Conservation (phyloP, 2,113 vertebrate species). For the Theropithecus gelada region DNA sequence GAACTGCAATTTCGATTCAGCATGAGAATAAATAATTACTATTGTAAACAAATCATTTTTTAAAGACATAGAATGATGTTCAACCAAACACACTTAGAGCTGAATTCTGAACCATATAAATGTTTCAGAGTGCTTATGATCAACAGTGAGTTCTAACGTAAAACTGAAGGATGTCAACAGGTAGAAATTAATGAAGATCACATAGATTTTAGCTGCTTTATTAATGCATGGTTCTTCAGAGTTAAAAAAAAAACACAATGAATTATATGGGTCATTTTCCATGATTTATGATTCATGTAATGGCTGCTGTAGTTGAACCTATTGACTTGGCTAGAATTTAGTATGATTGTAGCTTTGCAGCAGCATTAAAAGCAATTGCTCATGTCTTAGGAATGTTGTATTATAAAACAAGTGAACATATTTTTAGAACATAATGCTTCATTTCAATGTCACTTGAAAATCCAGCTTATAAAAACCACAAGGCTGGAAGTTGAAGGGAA, state of each 20-base stretch:
- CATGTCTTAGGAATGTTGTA: slow-evolving; percentile 10
- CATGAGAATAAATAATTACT: slow-evolving; percentile 67
- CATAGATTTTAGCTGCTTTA: slow-evolving; percentile 62
- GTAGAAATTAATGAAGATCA: slow-evolving; percentile 62
- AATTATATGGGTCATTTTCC: background rate
- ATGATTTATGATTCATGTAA: slow-evolving; percentile 51
- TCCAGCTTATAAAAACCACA: slow-evolving; percentile 37
- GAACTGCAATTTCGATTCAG: slow-evolving; percentile 50
- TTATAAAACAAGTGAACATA: slow-evolving; percentile 33
- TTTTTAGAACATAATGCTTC: slow-evolving; percentile 52
- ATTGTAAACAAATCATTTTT: slow-evolving; percentile 57
- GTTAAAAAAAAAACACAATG: slow-evolving; percentile 15
- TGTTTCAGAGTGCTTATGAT: slow-evolving; percentile 66
- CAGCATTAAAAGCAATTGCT: slow-evolving; percentile 27
- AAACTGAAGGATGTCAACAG: background rate
- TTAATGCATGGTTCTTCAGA: slow-evolving; percentile 16
- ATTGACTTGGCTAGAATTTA: slow-evolving; percentile 36
- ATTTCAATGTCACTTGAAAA: slow-evolving; percentile 66
- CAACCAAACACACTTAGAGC: slow-evolving; percentile 17
- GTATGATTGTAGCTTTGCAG: background rate
- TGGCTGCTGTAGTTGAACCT: background rate
- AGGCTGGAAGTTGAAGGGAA: background rate
- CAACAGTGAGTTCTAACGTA: slow-evolving; percentile 34
- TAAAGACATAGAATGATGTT: slow-evolving; percentile 55
- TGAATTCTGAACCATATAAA: slow-evolving; percentile 57